Evolutionary conservation across 2,888 invertebrate genomes (phyloP).

Genomic region (Papilio protenor): DNA sequence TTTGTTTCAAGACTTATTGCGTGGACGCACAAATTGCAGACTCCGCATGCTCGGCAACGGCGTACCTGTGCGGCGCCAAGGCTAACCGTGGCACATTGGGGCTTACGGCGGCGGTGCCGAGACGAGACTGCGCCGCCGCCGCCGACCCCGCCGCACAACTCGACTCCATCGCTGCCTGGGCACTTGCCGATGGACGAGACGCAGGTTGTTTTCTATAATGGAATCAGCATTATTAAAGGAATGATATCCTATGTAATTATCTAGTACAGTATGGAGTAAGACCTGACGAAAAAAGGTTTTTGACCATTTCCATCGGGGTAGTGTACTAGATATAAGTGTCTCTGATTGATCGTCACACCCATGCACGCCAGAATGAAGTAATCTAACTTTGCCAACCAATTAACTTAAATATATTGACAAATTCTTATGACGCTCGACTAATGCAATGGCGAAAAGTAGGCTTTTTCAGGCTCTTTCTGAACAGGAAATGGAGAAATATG

Average conservation of each 20-base stretch:
- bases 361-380: too few species aligned
- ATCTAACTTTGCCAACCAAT: too few species aligned
- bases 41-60: slow-evolving; percentile 88
- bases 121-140: slow-evolving; percentile 84
- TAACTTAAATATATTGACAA: too few species aligned
- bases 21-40: slow-evolving; percentile 86
- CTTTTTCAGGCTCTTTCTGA: too few species aligned
- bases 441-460: too few species aligned
- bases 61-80: slow-evolving; percentile 87
- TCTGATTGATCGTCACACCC: too few species aligned
- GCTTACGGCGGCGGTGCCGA: slow-evolving; percentile 84
- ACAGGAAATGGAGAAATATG: too few species aligned
- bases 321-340: too few species aligned
- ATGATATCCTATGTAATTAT: not conserved
- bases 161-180: slow-evolving; percentile 87
- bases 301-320: too few species aligned
- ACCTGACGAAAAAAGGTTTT: too few species aligned
- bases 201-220: slow-evolving; percentile 54
- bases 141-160: slow-evolving; percentile 80
- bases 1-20: slow-evolving; percentile 78
- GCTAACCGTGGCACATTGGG: slow-evolving; percentile 86
- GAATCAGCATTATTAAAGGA: not conserved
- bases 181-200: slow-evolving; percentile 77
- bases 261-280: too few species aligned
- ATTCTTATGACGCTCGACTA: too few species aligned